Evolutionary conservation across 1,140 invertebrate genomes (phyloP).

Genomic region (Plutomurus gul): DNA sequence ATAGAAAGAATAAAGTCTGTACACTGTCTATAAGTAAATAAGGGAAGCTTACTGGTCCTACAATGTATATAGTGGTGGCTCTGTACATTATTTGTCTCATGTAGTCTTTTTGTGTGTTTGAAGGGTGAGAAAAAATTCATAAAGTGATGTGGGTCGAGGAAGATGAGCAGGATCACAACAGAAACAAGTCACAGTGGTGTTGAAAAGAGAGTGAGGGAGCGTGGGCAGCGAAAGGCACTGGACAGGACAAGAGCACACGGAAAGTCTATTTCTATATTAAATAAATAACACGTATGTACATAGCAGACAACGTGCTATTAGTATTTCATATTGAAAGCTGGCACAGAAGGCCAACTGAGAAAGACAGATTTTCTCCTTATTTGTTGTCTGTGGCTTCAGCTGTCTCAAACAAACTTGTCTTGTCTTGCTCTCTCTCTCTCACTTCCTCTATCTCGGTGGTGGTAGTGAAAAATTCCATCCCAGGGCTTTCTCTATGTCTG

Average conservation of each 20-base stretch:
- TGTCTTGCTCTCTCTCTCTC: not conserved
- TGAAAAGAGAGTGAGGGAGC: not conserved
- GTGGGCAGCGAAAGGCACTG: not conserved
- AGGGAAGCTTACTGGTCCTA: too few species aligned
- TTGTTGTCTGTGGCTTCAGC: not conserved
- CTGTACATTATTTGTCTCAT: not conserved
- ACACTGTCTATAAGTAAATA: too few species aligned
- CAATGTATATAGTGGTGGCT: too few species aligned
- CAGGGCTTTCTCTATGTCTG: too few species aligned
- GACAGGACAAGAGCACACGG: not conserved
- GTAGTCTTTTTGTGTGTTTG: not conserved
- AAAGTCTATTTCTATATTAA: not conserved
- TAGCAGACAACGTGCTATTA: too few species aligned
- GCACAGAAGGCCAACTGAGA: too few species aligned
- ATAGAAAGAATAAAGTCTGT: not conserved
- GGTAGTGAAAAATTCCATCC: too few species aligned
- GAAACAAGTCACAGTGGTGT: not conserved
- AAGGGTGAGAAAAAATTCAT: slow-evolving; percentile 8
- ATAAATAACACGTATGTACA: too few species aligned
- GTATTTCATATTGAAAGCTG: too few species aligned
- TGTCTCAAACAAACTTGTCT: not conserved
- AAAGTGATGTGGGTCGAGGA: not conserved
- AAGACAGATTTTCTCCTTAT: too few species aligned
- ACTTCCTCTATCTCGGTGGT: too few species aligned
- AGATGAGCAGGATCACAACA: slow-evolving; percentile 16